Percentiles rank a stretch among this genome's conserved stretches.
Evolutionary conservation across 2,113 vertebrate genomes (phyloP).

Genomic region (Aplodontia rufa): DNA sequence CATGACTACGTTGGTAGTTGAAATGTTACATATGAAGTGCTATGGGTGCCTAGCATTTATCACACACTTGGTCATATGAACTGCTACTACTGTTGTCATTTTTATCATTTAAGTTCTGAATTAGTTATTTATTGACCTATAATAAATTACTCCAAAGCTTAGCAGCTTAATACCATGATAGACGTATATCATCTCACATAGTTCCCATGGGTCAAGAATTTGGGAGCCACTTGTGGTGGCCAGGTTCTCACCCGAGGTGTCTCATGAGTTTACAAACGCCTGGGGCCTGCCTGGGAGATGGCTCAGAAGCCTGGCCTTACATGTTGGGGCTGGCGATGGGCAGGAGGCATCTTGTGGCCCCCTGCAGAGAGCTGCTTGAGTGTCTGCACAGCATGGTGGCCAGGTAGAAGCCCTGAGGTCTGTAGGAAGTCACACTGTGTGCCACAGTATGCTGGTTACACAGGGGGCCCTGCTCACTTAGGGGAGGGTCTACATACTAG

Average conservation of each 20-base stretch:
- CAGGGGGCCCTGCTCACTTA: not conserved
- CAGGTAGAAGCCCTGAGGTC: not conserved
- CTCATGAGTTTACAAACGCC: not conserved
- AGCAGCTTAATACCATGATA: not conserved
- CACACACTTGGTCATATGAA: not conserved
- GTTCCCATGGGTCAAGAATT: not conserved
- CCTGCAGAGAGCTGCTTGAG: not conserved
- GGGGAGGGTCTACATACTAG: not conserved
- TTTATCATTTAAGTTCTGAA: not conserved
- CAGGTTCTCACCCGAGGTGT: not conserved
- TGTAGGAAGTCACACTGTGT: not conserved
- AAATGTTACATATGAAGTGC: not conserved
- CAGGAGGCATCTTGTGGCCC: not conserved
- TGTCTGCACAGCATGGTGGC: not conserved
- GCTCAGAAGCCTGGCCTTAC: not conserved
- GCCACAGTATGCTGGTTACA: too few relatives aligned
- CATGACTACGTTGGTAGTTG: not conserved
- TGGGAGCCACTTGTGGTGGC: too few relatives aligned
- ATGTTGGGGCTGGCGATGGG: fast-evolving
- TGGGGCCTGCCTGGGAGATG: not conserved
- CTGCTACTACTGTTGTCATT: not conserved
- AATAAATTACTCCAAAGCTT: not conserved
- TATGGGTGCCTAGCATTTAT: not conserved
- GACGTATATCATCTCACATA: not conserved
- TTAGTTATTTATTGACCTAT: not conserved